phyloP scores from a whole-genome alignment of 1,140 invertebrate species.

The Zaprionus ghesquierei region DNA sequence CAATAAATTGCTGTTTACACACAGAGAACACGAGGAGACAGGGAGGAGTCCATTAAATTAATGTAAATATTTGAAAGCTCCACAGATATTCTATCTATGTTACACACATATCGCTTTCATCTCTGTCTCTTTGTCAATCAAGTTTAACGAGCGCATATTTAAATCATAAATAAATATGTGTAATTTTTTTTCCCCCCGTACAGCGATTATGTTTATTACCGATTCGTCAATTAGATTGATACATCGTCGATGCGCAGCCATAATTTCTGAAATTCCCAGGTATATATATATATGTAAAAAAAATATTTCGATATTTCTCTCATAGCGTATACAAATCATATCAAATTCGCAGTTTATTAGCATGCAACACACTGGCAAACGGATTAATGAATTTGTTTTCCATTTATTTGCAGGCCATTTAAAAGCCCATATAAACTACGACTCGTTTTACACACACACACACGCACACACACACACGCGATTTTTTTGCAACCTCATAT shows the following conservation, averaged over 20 bases:
- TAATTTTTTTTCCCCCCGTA: background rate
- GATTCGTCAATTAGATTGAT: background rate
- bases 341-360: conserved; percentile 24
- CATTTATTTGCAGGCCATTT: conserved; percentile 5
- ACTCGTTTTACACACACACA: background rate
- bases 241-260: background rate
- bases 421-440: background rate
- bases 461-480: too few species aligned
- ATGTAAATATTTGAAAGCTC: background rate
- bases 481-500: background rate
- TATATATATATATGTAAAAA: background rate
- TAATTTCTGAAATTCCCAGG: background rate
- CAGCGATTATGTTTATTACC: background rate
- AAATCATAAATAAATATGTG: too few species aligned
- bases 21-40: background rate
- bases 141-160: background rate
- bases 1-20: background rate
- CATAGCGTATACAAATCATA: background rate
- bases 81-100: background rate
- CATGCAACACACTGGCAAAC: background rate
- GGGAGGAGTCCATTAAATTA: background rate
- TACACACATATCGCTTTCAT: background rate
- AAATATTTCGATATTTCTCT: background rate
- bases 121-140: background rate
- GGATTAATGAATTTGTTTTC: conserved; percentile 22